These are phyloP conservation scores for Cheilosia vulpina DNA, from an alignment of 2,888 invertebrate species.

Conservation along the genomic window DNA sequence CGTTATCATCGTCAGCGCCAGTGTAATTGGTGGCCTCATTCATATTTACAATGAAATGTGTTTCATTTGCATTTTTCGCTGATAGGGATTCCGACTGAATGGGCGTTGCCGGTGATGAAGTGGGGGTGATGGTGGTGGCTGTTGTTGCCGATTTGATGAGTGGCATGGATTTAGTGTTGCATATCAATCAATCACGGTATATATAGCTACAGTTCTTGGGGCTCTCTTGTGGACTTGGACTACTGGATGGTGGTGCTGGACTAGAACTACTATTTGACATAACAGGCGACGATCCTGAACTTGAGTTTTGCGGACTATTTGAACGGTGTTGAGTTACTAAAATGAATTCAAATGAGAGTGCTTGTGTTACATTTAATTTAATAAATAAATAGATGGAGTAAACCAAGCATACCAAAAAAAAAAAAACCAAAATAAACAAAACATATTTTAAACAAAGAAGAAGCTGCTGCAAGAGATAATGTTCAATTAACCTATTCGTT, in stretches of 20 bases:
- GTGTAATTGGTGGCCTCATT: conserved; percentile 33
- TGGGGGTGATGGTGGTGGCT: conserved; percentile 63
- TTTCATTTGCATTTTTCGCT: conserved; percentile 60
- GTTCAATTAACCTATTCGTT: too few species aligned
- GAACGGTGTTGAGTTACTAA: conserved; percentile 84
- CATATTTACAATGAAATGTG: conserved; percentile 47
- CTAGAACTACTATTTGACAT: conserved; percentile 84
- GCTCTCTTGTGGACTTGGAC: conserved; percentile 84
- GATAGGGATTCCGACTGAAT: conserved; percentile 24
- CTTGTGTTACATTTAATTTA: not conserved
- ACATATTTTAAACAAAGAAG: not conserved
- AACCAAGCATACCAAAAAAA: conserved; percentile 1
- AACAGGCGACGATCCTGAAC: conserved; percentile 84
- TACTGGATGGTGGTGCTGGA: conserved; percentile 84
- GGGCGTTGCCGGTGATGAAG: conserved; percentile 53
- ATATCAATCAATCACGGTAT: conserved; percentile 84
- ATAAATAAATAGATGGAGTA: not conserved
- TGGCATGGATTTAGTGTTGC: conserved; percentile 84
- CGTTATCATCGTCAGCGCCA: conserved; percentile 41
- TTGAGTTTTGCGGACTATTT: conserved; percentile 84
- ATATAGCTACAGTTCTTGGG: conserved; percentile 84
- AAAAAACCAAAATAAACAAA: not conserved
- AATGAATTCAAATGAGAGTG: conserved; percentile 63
- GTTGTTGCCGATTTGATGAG: conserved; percentile 80
- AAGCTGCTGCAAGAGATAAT: too few species aligned